A percentile compares a stretch with the other conserved stretches of the same genome.
Evolutionary conservation across 2,113 vertebrate species (phyloP).

Genomic region (Ictalurus furcatus): DNA sequence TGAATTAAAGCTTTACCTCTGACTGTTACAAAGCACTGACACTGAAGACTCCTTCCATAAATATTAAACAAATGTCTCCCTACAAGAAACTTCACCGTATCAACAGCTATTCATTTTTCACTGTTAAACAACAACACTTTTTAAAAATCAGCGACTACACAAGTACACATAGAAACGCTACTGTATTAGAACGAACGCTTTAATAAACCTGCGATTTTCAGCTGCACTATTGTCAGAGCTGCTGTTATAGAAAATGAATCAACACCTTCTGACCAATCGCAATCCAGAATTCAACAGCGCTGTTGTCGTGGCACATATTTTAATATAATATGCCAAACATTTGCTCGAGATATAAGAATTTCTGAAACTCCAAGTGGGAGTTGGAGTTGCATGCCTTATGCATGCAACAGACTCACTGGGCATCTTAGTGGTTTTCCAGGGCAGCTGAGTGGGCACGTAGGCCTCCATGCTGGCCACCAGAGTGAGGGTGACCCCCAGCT

Average conservation of each 20-base stretch:
- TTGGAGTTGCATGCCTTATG: too few species aligned
- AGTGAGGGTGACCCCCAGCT: constrained; percentile 78
- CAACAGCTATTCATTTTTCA: background rate
- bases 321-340: background rate
- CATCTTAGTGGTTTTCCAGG: constrained; percentile 87
- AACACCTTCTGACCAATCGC: background rate
- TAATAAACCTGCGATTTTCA: background rate
- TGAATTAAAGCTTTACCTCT: background rate
- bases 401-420: constrained; percentile 77
- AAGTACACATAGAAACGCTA: too few species aligned
- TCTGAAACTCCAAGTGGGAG: background rate
- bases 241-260: background rate
- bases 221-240: background rate
- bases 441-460: constrained; percentile 83
- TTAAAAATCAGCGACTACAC: too few species aligned
- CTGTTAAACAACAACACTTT: background rate
- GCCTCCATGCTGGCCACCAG: constrained; percentile 84
- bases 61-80: background rate
- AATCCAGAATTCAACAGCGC: background rate
- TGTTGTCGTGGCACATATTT: background rate
- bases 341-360: background rate
- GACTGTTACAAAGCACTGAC: background rate
- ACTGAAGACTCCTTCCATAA: background rate
- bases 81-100: too few species aligned
- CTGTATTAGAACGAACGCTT: too few species aligned